Conservation (phyloP, 2,888 invertebrate genomes). For the Dasysyrphus tricinctus region DNA sequence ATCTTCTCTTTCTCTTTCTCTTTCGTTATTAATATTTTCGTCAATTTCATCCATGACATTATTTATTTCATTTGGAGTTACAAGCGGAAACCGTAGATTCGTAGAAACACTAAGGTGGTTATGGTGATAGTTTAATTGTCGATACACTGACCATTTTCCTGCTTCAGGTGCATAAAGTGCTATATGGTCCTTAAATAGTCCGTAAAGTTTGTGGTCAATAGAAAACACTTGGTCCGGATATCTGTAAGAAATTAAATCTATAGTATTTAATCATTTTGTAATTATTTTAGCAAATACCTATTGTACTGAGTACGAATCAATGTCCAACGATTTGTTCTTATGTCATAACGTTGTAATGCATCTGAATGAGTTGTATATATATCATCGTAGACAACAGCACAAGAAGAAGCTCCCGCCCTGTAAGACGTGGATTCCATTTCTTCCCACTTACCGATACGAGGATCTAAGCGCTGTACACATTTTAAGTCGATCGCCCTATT, state of each 20-base stretch:
- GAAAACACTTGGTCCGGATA: conserved; percentile 69
- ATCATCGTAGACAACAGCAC: conserved; percentile 58
- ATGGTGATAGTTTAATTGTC: conserved; percentile 48
- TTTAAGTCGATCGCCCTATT: conserved; percentile 46
- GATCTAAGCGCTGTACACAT: conserved; percentile 67
- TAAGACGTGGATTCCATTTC: conserved; percentile 43
- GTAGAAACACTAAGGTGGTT: conserved; percentile 54
- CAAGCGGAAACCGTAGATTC: conserved; percentile 25
- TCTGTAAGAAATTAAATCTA: conserved; percentile 22
- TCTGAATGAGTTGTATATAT: conserved; percentile 70
- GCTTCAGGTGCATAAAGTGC: conserved; percentile 43
- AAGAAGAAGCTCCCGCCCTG: conserved; percentile 49
- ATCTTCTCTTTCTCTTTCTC: not conserved
- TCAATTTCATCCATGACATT: conserved; percentile 24
- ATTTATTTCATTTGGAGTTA: conserved; percentile 3
- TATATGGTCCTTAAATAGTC: conserved; percentile 68
- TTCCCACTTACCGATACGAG: conserved; percentile 67
- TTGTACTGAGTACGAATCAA: conserved; percentile 64
- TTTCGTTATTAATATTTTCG: conserved; percentile 26
- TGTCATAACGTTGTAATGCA: conserved; percentile 72
- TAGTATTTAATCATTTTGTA: not conserved
- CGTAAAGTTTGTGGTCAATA: conserved; percentile 49
- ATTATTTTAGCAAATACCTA: conserved; percentile 25
- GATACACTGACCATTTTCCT: conserved; percentile 63
- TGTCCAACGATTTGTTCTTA: conserved; percentile 66